A percentile compares a stretch with the other conserved stretches of the same genome.
Evolutionary conservation across 2,797 vertebrate genomes (phyloP).

Genomic region (Microcaecilia unicolor): DNA sequence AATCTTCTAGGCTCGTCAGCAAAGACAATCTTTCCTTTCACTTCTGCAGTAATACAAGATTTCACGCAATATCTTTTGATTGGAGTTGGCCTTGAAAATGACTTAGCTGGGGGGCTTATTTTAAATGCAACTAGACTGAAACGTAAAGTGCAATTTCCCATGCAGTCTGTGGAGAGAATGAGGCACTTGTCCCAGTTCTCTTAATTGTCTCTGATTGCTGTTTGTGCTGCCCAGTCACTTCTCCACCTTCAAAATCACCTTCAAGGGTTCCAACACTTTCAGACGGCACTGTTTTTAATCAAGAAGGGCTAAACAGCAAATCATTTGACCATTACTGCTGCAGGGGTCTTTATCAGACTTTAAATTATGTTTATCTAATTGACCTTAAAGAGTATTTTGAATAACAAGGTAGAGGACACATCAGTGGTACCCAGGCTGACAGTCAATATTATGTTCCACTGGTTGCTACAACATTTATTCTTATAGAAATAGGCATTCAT

Average conservation of each 20-base stretch:
- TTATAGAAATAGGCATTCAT: no score
- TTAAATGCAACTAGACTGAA: constrained; percentile 56
- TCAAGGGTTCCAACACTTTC: constrained; percentile 40
- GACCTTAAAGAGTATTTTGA: constrained; percentile 36
- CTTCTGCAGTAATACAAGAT: constrained; percentile 57
- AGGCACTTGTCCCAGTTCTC: constrained; percentile 56
- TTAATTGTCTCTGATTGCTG: constrained; percentile 73
- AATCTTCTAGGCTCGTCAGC: constrained; percentile 62
- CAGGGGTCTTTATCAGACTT: constrained; percentile 28
- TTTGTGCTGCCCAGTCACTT: constrained; percentile 50
- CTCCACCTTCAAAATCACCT: constrained; percentile 51
- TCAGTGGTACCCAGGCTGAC: constrained; percentile 9
- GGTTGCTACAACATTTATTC: constrained; percentile 5
- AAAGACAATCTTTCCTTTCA: constrained; percentile 62
- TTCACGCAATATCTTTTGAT: constrained; percentile 62
- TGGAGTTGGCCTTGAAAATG: constrained; percentile 54
- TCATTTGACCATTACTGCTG: constrained; percentile 31
- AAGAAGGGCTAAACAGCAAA: constrained; percentile 42
- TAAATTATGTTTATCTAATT: constrained; percentile 51
- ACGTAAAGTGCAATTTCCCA: constrained; percentile 62
- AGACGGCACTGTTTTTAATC: constrained; percentile 47
- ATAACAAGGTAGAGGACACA: constrained; percentile 29
- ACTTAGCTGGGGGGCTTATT: constrained; percentile 57
- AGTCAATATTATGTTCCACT: neutral
- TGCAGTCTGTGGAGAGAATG: constrained; percentile 46